These are phyloP conservation scores for Dolichomitus sp. DNA, from an alignment of 2,888 invertebrate genomes.

Conservation along the genomic window DNA sequence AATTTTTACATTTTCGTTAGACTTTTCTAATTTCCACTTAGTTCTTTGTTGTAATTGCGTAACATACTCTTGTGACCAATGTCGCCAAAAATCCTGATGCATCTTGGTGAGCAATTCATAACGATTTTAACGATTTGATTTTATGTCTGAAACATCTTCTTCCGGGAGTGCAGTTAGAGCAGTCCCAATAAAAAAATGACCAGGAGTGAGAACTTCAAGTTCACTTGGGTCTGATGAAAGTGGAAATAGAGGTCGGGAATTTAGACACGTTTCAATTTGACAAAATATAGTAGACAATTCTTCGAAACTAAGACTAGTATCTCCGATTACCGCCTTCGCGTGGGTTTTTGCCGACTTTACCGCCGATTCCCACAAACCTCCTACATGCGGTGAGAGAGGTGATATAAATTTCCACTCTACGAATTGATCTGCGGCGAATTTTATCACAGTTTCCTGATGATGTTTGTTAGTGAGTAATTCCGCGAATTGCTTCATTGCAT, in stretches of 20 bases:
- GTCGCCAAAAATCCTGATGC: constrained; percentile 66
- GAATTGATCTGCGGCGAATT: constrained; percentile 15
- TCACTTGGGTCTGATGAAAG: constrained; percentile 67
- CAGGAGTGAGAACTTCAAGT: constrained; percentile 69
- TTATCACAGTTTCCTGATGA: constrained; percentile 35
- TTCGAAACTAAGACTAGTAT: constrained; percentile 70
- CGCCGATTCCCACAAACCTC: constrained; percentile 77
- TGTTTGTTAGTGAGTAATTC: constrained; percentile 17
- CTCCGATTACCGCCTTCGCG: constrained; percentile 69
- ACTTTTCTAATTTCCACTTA: constrained; percentile 32
- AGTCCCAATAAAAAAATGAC: constrained; percentile 72
- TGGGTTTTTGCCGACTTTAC: constrained; percentile 77
- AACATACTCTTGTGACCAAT: constrained; percentile 59
- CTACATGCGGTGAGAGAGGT: constrained; percentile 73
- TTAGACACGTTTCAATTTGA: constrained; percentile 66
- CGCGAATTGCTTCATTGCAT: constrained; percentile 36
- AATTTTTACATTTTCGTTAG: constrained; percentile 24
- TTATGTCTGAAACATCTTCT: constrained; percentile 50
- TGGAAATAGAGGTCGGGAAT: constrained; percentile 65
- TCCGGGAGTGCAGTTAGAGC: constrained; percentile 67
- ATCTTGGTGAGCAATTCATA: constrained; percentile 62
- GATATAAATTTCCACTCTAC: constrained; percentile 75
- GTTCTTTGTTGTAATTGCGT: constrained; percentile 40
- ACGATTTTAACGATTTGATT: constrained; percentile 58
- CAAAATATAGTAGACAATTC: constrained; percentile 70